Evolutionary conservation across 2,797 vertebrate species (phyloP), one percentile per base, ranked within the genome.

Genomic region (Sebastes vulpes): DNA sequence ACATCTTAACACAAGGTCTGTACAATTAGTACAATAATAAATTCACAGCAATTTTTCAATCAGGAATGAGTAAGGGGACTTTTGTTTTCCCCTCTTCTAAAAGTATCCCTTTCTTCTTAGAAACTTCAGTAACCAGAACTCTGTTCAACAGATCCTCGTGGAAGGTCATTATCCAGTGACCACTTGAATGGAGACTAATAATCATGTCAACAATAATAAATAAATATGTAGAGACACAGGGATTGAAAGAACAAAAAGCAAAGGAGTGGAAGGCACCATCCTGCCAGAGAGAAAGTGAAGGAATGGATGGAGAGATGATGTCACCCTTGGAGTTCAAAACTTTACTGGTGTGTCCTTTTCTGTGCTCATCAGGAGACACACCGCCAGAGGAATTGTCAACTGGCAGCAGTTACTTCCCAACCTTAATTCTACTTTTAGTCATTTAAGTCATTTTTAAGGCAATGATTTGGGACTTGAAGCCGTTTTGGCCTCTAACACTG

Each of bases 61-160:
- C 84, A 91, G 90, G 88, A 94, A 92, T 84, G 92, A 88, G 70
- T 69, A 72, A 69, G 81, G 81, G 86, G 76, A 72, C 60, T 69
- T 60, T 4, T 14, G 32, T 63, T 50, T 60, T 32, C 64, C 77
- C 83, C 57, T 52, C 66, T 65, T 84, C 69, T 76, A 38, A 66
- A 79, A 74, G 74, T 77, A 65, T 83, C 72, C 76, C 81, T 50
- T 90, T 83, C 85, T 90, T 91, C 91, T 79, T 85, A 84, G 78
- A 88, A 89, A 94, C 76, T 68, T 95, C 88, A 94, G 86, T 93
- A 86, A 81, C 90, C 91, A 95, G 85, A 94, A 92, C 92, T 96
- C 95, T 96, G 96, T 94, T 96, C 94, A 96, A 96, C 95, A 96
- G 96, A 96, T 95, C 94, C 90, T 92, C 85, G 75, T 86, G 86